Evolutionary conservation across 2,888 invertebrate genomes (phyloP), one percentile per base, ranked within the genome.

Genomic region (Orthosia incerta): DNA sequence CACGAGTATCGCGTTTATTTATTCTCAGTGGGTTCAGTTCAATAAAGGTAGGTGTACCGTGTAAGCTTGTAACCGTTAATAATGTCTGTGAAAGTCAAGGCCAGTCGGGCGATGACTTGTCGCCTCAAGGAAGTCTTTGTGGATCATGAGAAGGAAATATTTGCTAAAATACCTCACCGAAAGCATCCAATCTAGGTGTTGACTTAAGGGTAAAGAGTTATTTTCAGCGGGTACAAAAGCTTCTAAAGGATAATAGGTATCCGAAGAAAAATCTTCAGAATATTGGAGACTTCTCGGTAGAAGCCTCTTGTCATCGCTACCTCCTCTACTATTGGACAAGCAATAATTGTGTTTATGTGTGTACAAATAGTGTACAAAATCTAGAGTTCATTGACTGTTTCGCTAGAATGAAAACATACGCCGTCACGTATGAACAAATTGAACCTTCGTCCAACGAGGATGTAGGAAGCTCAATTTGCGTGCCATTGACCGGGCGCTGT

Each of bases 71-170:
- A 59, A 45, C 69, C 65, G 66, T 71, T 81, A 79, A 80, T 84
- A 77, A 64, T 64, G 46, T 76, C 74, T 74, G 60, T 64, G 71
- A 74, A 78, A 84, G 86, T 88, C 87, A 88, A 88, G 87, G 88
- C 79, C 71, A 87, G 45, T 70, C 68, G 84, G 83, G 11, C 85
- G 70, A 80, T 80, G 83, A 79, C 86, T 80, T 79, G 63, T 59
- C 66, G 39, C 78, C 64, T 64, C 73, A 50, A 39, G 48, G 15
- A 39, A 23, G 56, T 66, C 61, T 57, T 72, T 65, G 60, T 51
- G 48, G 48, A 73, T 69, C 56, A 69, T 46, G 60, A 31, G 20
- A n/a, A 60, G 63, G 31, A 68, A 71, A 84, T 79, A 73, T 73
- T 84, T 73, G 46, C 71, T 61, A 61, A 53, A 31, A 66, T n/a